Conservation (phyloP, 2,797 vertebrate genomes). For the Lithobates sylvaticus region DNA sequence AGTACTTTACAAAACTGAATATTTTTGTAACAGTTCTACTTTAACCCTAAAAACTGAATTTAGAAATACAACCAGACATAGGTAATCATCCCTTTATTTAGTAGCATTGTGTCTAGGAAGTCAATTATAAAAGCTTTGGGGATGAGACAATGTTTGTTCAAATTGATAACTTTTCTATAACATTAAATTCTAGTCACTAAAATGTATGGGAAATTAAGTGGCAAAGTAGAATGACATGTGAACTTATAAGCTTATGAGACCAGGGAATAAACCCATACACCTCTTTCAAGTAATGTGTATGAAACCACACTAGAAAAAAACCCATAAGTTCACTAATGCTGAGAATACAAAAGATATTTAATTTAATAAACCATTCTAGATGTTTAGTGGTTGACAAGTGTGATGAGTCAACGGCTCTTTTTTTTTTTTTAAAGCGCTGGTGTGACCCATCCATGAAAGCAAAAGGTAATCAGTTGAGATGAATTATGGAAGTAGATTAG, state of each 20-base stretch:
- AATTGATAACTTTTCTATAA: too few species aligned
- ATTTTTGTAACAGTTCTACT: too few species aligned
- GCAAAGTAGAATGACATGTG: background rate
- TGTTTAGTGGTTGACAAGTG: slow-evolving; percentile 3
- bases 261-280: background rate
- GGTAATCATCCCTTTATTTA: too few species aligned
- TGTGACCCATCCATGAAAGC: slow-evolving; percentile 9
- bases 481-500: slow-evolving; percentile 19
- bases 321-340: background rate
- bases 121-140: too few species aligned
- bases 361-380: background rate
- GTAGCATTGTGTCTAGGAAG: too few species aligned
- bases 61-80: too few species aligned
- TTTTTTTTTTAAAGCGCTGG: slow-evolving; percentile 1
- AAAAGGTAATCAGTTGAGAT: slow-evolving; percentile 20
- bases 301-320: background rate
- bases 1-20: too few species aligned
- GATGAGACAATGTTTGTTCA: too few species aligned
- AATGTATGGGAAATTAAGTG: background rate
- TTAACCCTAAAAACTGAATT: too few species aligned
- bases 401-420: slow-evolving; percentile 13
- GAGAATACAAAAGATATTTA: background rate
- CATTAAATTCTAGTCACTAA: too few species aligned
- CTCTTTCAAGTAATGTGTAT: background rate
- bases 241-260: background rate